These are phyloP conservation scores for Cynopterus brachyotis DNA, from an alignment of 2,113 vertebrate species.

Conservation along the genomic window DNA sequence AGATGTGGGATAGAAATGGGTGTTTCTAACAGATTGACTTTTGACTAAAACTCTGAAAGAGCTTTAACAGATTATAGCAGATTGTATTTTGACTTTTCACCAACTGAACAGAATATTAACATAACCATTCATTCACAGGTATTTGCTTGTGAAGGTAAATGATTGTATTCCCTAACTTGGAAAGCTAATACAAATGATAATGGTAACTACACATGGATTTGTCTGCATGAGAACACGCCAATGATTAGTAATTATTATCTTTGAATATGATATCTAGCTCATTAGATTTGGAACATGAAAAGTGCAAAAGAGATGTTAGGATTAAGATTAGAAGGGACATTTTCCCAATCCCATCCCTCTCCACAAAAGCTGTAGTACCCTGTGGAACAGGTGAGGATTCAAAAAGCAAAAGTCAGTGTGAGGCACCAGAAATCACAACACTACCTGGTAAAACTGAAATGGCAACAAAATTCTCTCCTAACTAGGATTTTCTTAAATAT, in stretches of 20 bases:
- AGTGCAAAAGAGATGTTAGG: background rate
- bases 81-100: background rate
- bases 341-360: rapidly evolving
- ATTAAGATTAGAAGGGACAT: background rate
- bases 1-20: background rate
- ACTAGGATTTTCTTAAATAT: background rate
- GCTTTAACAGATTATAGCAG: background rate
- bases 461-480: background rate
- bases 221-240: background rate
- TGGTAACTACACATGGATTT: background rate
- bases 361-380: background rate
- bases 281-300: background rate
- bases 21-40: background rate
- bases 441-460: background rate
- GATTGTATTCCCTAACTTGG: background rate
- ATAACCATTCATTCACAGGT: background rate
- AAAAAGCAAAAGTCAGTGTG: background rate
- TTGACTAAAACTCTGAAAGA: background rate
- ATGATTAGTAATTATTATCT: background rate
- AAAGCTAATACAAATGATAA: background rate
- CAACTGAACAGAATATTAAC: background rate
- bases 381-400: background rate
- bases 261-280: background rate
- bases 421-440: background rate
- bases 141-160: background rate